A percentile compares a stretch with the other conserved stretches of the same genome.
These are phyloP conservation scores for Geopemphigus sp. DNA, from an alignment of 1,140 invertebrate genomes.

Conservation along the genomic window DNA sequence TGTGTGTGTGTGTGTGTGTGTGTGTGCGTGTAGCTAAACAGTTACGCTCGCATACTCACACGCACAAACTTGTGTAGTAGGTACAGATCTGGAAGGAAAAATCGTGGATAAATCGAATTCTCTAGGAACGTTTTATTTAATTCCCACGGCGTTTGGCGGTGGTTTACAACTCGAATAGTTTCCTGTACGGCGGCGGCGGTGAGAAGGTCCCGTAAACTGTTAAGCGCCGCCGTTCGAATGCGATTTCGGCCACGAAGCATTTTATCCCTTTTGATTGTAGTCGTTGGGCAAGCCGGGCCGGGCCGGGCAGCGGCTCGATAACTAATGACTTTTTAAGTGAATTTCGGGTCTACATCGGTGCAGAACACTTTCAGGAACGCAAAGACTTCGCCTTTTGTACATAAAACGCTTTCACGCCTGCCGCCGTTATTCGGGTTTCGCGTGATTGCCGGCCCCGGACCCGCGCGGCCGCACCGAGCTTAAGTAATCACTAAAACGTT, in stretches of 20 bases:
- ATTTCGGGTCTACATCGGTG: slow-evolving; percentile 26
- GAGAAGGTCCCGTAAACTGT: slow-evolving; percentile 33
- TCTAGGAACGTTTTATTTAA: slow-evolving; percentile 18
- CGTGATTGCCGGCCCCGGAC: not conserved
- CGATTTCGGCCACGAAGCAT: slow-evolving; percentile 10
- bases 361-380: slow-evolving; percentile 19
- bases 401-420: slow-evolving; percentile 30
- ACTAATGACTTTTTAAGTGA: slow-evolving; percentile 49
- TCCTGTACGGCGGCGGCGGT: not conserved
- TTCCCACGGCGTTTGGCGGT: slow-evolving; percentile 1
- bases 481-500: slow-evolving; percentile 28
- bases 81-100: not conserved
- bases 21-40: too few species aligned
- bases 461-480: not conserved
- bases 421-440: slow-evolving; percentile 8
- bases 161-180: slow-evolving; percentile 28
- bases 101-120: slow-evolving; percentile 6
- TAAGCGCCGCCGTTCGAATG: slow-evolving; percentile 19
- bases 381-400: slow-evolving; percentile 36
- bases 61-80: too few species aligned
- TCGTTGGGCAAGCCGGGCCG: slow-evolving; percentile 18
- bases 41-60: too few species aligned
- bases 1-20: too few species aligned
- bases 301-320: slow-evolving; percentile 10
- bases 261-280: slow-evolving; percentile 42